Evolutionary conservation across 2,797 vertebrate genomes (phyloP), one percentile per base, ranked within the genome.

Genomic region (Phrynocephalus guinanensis): DNA sequence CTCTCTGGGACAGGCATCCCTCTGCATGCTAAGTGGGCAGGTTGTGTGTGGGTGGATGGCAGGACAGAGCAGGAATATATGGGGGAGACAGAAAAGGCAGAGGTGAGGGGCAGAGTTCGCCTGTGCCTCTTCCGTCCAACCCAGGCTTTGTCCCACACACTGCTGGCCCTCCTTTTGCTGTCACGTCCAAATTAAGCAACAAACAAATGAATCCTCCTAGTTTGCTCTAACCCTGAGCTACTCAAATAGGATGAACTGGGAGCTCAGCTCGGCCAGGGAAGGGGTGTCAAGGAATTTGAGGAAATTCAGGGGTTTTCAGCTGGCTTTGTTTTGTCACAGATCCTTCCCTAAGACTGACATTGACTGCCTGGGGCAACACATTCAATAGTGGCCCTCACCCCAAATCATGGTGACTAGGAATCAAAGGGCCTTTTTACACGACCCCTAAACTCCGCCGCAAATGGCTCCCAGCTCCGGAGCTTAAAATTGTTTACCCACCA

Each of bases 1-100:
- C 63, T 77, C 82, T 75, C 80, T 11, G 60, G 63, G 81, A 88
- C 87, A 75, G 6, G 30, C 44, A 83, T 72, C 18, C 85, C 71
- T 28, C 68, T n/a, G 56, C 87, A 20, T n/a, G 73, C 67, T 68
- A 85, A 93, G 82, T n/a, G 50, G 85, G 70, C 30, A 77, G 28
- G 56, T 20, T 79, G 80, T 26, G 0, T 72, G 44, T 11, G 7
- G 33, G 56, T 82, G 16, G 81, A 26, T 28, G n/a, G 60, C 6
- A 77, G 77, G 70, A 30, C 48, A 72, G 6, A 22, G 7, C 83
- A 81, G 77, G 71, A 44, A 76, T 28, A 50, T 48, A 15, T 22
- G 26, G 8, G 18, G 18, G 1, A 11, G 24, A 75, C n/a, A 63
- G 18, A 3, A n/a, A 50, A 48, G 10, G 3, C 24, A 5, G 10